phyloP scores from a whole-genome alignment of 1,140 invertebrate species.

The Achatina immaculata region DNA sequence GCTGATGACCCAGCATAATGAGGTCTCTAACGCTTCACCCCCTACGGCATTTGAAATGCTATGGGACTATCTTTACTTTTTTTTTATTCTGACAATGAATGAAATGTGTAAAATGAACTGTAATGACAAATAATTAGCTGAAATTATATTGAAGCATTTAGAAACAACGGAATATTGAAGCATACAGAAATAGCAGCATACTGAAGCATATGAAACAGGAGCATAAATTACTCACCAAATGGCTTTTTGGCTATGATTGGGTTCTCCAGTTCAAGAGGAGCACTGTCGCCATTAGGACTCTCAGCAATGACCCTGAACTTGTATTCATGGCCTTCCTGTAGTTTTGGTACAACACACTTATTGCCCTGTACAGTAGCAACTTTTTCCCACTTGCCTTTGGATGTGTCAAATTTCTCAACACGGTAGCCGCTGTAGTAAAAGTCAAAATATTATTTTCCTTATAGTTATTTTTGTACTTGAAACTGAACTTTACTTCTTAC shows the following conservation, averaged over 20 bases:
- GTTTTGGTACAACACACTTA: slow-evolving; percentile 74
- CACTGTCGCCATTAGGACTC: slow-evolving; percentile 96
- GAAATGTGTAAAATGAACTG: background rate
- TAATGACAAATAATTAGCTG: too few species aligned
- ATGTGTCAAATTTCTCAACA: slow-evolving; percentile 95
- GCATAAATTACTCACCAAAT: slow-evolving; percentile 86
- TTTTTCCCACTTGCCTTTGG: slow-evolving; percentile 93
- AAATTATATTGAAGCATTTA: too few species aligned
- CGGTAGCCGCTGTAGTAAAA: slow-evolving; percentile 89
- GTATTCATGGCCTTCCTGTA: slow-evolving; percentile 91
- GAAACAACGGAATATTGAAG: too few species aligned
- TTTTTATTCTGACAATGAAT: too few species aligned
- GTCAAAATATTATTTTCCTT: background rate
- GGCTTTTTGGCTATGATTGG: slow-evolving; percentile 93
- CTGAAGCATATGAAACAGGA: too few species aligned
- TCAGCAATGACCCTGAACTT: slow-evolving; percentile 91
- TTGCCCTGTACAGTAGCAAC: slow-evolving; percentile 71
- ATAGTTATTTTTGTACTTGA: background rate
- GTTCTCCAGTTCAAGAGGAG: slow-evolving; percentile 90
- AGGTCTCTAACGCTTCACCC: too few species aligned
- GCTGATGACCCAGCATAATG: too few species aligned
- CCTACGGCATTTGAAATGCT: too few species aligned
- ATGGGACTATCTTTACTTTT: too few species aligned
- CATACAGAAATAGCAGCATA: too few species aligned
- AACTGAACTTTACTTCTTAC: too few species aligned